A percentile compares a stretch with the other conserved stretches of the same genome.
Conservation (phyloP, 2,113 vertebrate species). For the Natator depressus region DNA sequence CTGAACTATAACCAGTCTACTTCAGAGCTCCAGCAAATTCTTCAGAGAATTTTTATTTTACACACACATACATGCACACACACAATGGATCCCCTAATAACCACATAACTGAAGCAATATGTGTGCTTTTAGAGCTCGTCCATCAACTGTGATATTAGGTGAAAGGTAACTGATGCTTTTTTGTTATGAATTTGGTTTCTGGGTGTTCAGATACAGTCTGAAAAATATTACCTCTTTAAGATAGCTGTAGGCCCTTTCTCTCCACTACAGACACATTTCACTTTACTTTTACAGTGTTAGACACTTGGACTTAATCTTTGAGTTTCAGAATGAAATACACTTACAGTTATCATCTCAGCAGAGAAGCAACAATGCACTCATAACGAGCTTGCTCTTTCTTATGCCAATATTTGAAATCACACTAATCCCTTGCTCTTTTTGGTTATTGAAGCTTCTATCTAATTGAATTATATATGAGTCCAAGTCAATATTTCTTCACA, state of each 20-base stretch:
- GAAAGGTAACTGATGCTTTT: not conserved
- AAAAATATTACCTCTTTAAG: not conserved
- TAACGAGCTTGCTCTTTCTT: not conserved
- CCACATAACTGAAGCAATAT: conserved; percentile 24
- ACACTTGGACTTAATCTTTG: not conserved
- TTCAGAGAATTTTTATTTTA: conserved; percentile 3
- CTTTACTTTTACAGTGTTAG: accelerated
- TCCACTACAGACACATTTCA: not conserved
- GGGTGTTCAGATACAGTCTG: not conserved
- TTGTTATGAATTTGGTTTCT: conserved; percentile 8
- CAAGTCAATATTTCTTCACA: not conserved
- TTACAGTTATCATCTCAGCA: not conserved
- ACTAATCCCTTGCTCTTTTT: accelerated
- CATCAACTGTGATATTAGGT: conserved; percentile 27
- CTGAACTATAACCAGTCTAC: not conserved
- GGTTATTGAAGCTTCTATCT: not conserved
- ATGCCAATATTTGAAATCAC: not conserved
- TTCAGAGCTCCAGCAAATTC: conserved; percentile 36
- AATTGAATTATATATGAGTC: not conserved
- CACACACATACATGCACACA: not conserved
- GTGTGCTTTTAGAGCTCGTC: conserved; percentile 6
- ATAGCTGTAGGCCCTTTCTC: accelerated
- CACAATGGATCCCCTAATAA: not conserved
- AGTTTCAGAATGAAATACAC: not conserved
- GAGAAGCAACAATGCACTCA: not conserved